Percentiles rank a stretch among this genome's conserved stretches.
Conservation (phyloP, 2,888 invertebrate species). For the Urechis unicinctus region DNA sequence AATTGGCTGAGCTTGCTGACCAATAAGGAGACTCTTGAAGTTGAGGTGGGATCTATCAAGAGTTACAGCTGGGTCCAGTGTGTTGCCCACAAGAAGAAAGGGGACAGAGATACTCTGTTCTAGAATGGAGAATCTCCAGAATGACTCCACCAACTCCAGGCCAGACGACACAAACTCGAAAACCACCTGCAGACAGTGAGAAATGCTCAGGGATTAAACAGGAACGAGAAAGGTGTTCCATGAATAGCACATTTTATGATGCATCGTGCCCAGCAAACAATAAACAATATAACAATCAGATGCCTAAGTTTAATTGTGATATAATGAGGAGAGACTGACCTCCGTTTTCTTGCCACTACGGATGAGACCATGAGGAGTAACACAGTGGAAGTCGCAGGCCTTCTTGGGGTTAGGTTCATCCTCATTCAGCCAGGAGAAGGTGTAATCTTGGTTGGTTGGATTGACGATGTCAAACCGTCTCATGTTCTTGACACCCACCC, state of each 20-base stretch:
- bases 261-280: no score
- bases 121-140: slow-evolving; percentile 63
- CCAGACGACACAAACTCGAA: slow-evolving; percentile 63
- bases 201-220: neutral
- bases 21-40: slow-evolving; percentile 61
- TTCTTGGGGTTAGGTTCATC: slow-evolving; percentile 50
- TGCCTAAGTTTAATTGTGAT: no score
- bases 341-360: slow-evolving; percentile 59
- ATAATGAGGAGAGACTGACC: slow-evolving; percentile 26
- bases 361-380: slow-evolving; percentile 58
- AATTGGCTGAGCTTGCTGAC: slow-evolving; percentile 37
- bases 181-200: slow-evolving; percentile 44
- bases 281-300: no score
- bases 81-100: slow-evolving; percentile 62
- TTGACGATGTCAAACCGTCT: slow-evolving; percentile 61
- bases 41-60: slow-evolving; percentile 59
- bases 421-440: slow-evolving; percentile 58
- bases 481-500: slow-evolving; percentile 53
- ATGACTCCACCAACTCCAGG: slow-evolving; percentile 63
- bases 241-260: no score
- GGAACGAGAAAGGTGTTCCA: neutral
- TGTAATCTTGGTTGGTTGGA: slow-evolving; percentile 60
- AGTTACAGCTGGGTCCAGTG: slow-evolving; percentile 61
- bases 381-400: slow-evolving; percentile 58
- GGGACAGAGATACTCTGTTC: slow-evolving; percentile 55